Conservation (phyloP, 2,797 vertebrate species). For the Nannoperca obscura region DNA sequence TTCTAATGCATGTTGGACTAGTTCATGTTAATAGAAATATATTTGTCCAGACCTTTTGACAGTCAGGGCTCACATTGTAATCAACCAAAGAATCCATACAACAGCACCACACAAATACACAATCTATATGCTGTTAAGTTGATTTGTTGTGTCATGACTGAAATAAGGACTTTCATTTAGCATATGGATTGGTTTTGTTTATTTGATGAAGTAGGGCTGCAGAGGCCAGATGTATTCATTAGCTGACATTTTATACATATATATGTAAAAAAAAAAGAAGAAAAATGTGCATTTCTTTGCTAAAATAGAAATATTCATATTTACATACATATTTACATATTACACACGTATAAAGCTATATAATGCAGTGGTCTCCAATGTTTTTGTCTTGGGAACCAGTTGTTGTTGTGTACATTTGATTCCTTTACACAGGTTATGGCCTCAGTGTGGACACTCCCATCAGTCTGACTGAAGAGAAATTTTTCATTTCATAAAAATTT, state of each 20-base stretch:
- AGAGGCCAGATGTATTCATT: neutral
- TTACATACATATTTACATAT: neutral
- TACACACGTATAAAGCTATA: neutral
- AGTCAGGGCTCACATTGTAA: neutral
- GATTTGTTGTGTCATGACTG: neutral
- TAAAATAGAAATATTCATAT: neutral
- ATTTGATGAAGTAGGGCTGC: neutral
- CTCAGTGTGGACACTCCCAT: neutral
- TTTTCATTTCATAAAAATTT: neutral
- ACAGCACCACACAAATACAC: neutral
- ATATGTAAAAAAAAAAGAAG: neutral
- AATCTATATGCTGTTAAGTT: neutral
- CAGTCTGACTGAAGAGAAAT: neutral
- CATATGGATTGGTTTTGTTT: neutral
- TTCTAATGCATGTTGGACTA: conserved; percentile 5
- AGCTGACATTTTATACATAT: neutral
- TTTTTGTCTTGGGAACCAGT: neutral
- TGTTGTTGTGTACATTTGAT: neutral
- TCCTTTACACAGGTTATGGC: neutral
- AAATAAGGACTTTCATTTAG: neutral
- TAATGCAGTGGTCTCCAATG: neutral
- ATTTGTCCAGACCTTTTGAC: neutral
- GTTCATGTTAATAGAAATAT: conserved; percentile 19
- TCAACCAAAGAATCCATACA: neutral
- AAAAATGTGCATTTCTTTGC: neutral